Evolutionary conservation across 1,140 invertebrate species (phyloP), one percentile per base, ranked within the genome.

Genomic region (Drosophila dunni): DNA sequence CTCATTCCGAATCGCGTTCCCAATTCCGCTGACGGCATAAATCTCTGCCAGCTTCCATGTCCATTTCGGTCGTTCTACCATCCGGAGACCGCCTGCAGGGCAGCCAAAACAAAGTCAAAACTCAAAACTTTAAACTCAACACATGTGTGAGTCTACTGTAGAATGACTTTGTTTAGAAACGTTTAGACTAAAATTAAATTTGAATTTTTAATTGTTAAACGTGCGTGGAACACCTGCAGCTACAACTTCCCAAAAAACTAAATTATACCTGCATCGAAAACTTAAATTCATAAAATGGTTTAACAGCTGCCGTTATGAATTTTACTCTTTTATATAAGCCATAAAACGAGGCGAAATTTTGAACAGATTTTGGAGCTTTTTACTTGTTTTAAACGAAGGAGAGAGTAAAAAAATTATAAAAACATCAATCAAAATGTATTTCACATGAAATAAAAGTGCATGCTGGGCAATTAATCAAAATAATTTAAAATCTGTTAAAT

Each of bases 131-230:
- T 20, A 7, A 20, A 51, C 70, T 62, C 29, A n/a, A 36, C 24
- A 10, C 29, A 29, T n/a, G n/a, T 51, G 13, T 46, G 15, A 11
- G 40, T 44, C 40, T 0, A 5, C 20, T 71, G 42, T 81, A 61
- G 57, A 74, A 83, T 82, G 75, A 46, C 79, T 71, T 86, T 86
- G 82, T 86, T 86, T 86, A 86, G 78, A 86, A 82, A 86, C 82
- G 82, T 86, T 86, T 85, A 79, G 82, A 63, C 75, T 81, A 75
- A 81, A 81, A 86, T 86, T 76, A 76, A 86, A 63, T 86, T 86
- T 86, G 65, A 79, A 86, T 86, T 86, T 85, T 81, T 86, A 86
- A 86, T 86, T 86, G 76, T 65, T 46, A 36, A 64, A 62, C 24
- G 9, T 45, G 50, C 36, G 15, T n/a, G 33, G 79, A 86, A 83